Base-by-base conservation (phyloP, 2,797 vertebrate species). In the Catamblyrhynchus diadema region DNA sequence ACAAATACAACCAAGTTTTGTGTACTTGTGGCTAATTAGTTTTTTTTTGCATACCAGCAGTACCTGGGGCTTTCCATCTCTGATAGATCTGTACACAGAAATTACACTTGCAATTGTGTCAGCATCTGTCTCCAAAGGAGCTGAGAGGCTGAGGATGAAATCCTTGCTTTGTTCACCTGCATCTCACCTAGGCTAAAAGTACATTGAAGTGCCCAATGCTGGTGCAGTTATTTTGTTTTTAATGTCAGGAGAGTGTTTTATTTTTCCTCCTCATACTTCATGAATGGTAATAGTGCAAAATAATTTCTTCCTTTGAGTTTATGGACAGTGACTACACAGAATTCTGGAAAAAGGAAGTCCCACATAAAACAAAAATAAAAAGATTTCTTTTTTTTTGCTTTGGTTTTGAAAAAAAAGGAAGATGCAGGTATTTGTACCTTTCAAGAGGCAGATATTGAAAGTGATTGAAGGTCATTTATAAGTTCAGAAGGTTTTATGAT, bases 361-460 rank as follows among this genome's bases (percentile, higher is more conserved):
- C 8, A 44, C 0, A 1, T 24, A 12, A 50, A 67, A 37, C 10
- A 41, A 72, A 56, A 51, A 10, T 2, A 5, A 47, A 33, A 72
- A 12, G 0, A 22, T 17, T 50, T 51, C 0, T 3, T 3, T 25
- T 37, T 44, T n/a, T 51, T 72, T 77, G 1, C 1, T 66, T 81
- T 54, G 1, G 1, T 48, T 90, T 57, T 24, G 22, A 32, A 60
- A 41, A 15, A 24, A 11, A 0, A 4, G 8, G 23, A 82, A 70
- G 18, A 37, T 56, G 5, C 11, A 56, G 14, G 2, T 62, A 53
- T 81, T 72, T 90, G 9, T 20, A 70, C 8, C 27, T 82, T 74
- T 27, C 22, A 50, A 61, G 20, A 57, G 4, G 56, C 21, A 66
- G n/a, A 42, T 86, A 30, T 15, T 69, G 37, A 62, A 69, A 59